A percentile compares a stretch with the other conserved stretches of the same genome.
Evolutionary conservation across 30 jellyfish, hydroid and myxozoan genomes (phyloP).

Genomic region (Chrysaora quinquecirrha): DNA sequence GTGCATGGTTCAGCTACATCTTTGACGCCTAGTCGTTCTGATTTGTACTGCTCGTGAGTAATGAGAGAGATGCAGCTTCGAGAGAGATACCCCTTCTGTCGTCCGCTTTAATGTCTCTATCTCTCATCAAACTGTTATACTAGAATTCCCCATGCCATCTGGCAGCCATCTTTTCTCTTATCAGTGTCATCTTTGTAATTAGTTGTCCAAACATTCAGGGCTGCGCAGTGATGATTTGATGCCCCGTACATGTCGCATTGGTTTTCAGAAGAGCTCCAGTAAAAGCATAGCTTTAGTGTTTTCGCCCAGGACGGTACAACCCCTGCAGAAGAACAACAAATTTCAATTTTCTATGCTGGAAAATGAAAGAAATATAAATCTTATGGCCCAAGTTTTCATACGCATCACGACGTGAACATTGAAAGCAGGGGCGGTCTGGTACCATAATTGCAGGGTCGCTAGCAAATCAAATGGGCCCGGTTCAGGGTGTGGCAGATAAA

Average conservation of each 20-base stretch:
- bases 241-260: slow-evolving; percentile 72
- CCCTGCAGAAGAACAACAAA: slow-evolving; percentile 7
- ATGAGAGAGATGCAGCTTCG: too few species aligned
- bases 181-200: slow-evolving; percentile 63
- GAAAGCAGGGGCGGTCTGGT: background rate
- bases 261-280: slow-evolving; percentile 58
- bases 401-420: too few species aligned
- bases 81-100: too few species aligned
- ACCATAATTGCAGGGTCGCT: background rate
- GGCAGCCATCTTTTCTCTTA: slow-evolving; percentile 55
- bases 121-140: slow-evolving; percentile 8
- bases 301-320: slow-evolving; percentile 53
- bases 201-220: slow-evolving; percentile 45
- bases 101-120: too few species aligned
- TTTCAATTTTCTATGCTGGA: background rate
- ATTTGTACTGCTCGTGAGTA: too few species aligned
- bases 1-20: too few species aligned
- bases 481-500: background rate
- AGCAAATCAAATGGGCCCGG: background rate
- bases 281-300: slow-evolving; percentile 45
- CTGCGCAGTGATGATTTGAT: slow-evolving; percentile 53
- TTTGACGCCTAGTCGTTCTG: too few species aligned
- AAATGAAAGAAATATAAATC: background rate
- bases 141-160: slow-evolving; percentile 75
- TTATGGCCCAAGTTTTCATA: background rate